phyloP scores from a whole-genome alignment of 2,888 invertebrate species.

The Pyrochroa serraticornis region DNA sequence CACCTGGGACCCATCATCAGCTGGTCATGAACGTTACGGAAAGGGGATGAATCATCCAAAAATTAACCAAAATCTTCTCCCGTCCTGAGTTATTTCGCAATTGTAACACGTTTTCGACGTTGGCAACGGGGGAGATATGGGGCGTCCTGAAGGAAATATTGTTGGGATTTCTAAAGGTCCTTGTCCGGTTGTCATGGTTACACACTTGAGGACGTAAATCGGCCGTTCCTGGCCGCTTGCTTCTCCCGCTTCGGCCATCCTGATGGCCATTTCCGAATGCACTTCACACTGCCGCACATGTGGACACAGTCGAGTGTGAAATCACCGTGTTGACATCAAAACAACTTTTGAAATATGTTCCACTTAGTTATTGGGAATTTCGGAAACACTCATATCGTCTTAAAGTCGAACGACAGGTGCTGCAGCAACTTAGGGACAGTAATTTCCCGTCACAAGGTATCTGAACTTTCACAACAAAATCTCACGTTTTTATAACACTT shows the following conservation, averaged over 20 bases:
- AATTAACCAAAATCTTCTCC: no score
- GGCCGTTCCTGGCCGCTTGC: slow-evolving; percentile 41
- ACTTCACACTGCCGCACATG: slow-evolving; percentile 48
- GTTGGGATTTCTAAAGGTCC: slow-evolving; percentile 36
- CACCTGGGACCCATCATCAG: slow-evolving; percentile 44
- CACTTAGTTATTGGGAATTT: slow-evolving; percentile 6
- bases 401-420: no score
- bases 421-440: no score
- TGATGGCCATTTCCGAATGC: slow-evolving; percentile 49
- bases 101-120: no score
- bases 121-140: slow-evolving; percentile 9
- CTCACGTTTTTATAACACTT: no score
- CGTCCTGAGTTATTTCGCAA: no score
- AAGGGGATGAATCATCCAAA: slow-evolving; percentile 1
- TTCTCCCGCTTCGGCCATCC: slow-evolving; percentile 32
- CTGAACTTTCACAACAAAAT: no score
- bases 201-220: slow-evolving; percentile 51
- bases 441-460: no score
- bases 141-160: slow-evolving; percentile 33
- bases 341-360: slow-evolving; percentile 32
- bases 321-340: slow-evolving; percentile 45
- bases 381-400: no score
- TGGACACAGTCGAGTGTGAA: slow-evolving; percentile 46
- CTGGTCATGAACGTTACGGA: slow-evolving; percentile 28
- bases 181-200: slow-evolving; percentile 49